Evolutionary conservation across 30 jellyfish, hydroid and myxozoan genomes (phyloP), one percentile per base, ranked within the genome.

Genomic region (Chrysaora quinquecirrha): DNA sequence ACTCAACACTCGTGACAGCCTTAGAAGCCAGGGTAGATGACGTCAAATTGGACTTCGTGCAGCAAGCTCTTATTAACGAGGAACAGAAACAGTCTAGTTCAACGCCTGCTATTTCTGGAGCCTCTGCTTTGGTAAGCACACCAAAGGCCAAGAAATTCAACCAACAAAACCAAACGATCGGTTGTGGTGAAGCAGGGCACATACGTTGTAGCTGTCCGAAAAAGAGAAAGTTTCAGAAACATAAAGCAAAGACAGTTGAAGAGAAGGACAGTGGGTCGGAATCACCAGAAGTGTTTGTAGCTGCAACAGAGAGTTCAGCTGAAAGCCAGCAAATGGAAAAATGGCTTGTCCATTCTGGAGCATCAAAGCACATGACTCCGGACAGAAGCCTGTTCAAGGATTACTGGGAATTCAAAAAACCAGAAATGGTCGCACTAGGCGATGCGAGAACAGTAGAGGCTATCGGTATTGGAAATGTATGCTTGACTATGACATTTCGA

Each of bases 1-100:
- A 61, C 22, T 19, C 21, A 10, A 61, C 31, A 10, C 16, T 61
- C 22, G 73, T 61, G 33, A 61, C 73, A 11, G 73, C 73, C 10
- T 23, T 61, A 23, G 73, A 61, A 61, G 73, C 73, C 14, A 14
- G 30, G 14, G 73, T 19, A 10, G 73, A 61, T 61, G 33, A 61
- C 21, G 10, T 61, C 10, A 19, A 14, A 11, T 23, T 61, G 30
- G 73, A 23, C 22, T 19, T 12, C 22, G 73, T 61, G 10, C 33
- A 23, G 73, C 73, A 61, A 61, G 73, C 30, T 9, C 29, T 61
- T 9, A 9, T 61, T 10, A 14, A 61, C 22, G 30, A 61, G 22
- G 73, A 61, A 23, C 16, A 16, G 14, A n/a, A n/a, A n/a, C n/a
- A n/a, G n/a, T n/a, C n/a, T n/a, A n/a, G n/a, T n/a, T n/a, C n/a